Evolutionary conservation across 2,797 vertebrate genomes (phyloP).

Genomic region (Chaetodon trifasciatus): DNA sequence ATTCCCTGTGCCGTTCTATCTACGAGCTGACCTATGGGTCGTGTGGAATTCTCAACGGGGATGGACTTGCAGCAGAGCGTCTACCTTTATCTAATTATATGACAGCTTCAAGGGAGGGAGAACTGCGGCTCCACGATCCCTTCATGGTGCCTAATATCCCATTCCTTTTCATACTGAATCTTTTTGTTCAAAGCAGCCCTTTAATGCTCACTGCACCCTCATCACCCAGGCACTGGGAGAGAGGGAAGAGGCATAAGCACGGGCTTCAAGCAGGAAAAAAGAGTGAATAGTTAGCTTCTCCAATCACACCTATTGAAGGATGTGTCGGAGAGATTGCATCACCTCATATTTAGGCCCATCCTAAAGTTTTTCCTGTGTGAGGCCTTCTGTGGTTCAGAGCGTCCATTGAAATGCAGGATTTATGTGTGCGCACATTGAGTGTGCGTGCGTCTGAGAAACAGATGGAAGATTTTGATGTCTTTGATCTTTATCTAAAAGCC

Average conservation of each 20-base stretch:
- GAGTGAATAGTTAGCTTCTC: slow-evolving; percentile 44
- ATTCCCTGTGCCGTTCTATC: slow-evolving; percentile 48
- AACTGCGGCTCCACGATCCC: slow-evolving; percentile 47
- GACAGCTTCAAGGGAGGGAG: slow-evolving; percentile 78
- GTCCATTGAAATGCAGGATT: slow-evolving; percentile 18
- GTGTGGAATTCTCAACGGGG: slow-evolving; percentile 61
- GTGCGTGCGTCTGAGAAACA: slow-evolving; percentile 17
- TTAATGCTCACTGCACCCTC: slow-evolving; percentile 72
- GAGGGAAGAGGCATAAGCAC: slow-evolving; percentile 18
- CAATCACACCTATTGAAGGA: slow-evolving; percentile 67
- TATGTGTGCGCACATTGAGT: background rate
- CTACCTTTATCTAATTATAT: slow-evolving; percentile 83
- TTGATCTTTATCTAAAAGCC: slow-evolving; percentile 70
- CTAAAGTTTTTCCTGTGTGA: slow-evolving; percentile 45
- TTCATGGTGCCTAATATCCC: slow-evolving; percentile 75
- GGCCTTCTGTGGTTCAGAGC: slow-evolving; percentile 32
- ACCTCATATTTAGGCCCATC: slow-evolving; percentile 63
- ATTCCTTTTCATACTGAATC: slow-evolving; percentile 82
- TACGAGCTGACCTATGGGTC: slow-evolving; percentile 63
- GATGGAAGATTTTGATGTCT: slow-evolving; percentile 44
- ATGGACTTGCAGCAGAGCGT: slow-evolving; percentile 61
- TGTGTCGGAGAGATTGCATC: slow-evolving; percentile 75
- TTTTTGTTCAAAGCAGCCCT: slow-evolving; percentile 82
- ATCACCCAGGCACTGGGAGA: slow-evolving; percentile 50
- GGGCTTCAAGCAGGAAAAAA: slow-evolving; percentile 42